Evolutionary conservation across 1,140 invertebrate species (phyloP).

Genomic region (Heliconius himera): DNA sequence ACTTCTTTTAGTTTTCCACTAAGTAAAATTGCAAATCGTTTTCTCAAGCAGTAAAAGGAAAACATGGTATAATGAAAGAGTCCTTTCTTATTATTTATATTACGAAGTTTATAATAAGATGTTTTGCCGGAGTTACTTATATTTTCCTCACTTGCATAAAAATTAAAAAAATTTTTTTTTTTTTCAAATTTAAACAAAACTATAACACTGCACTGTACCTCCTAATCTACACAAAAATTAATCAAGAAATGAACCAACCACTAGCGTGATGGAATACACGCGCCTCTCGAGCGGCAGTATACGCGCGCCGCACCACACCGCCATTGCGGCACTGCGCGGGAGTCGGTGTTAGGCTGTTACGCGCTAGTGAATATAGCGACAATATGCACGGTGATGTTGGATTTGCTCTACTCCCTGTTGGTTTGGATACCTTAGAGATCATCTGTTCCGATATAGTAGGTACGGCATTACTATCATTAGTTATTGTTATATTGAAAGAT

Average conservation of each 20-base stretch:
- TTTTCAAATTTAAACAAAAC: neutral
- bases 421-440: neutral
- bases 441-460: neutral
- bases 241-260: conserved; percentile 59
- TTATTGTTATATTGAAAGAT: neutral
- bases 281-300: conserved; percentile 71
- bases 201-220: neutral
- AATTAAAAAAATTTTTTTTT: neutral
- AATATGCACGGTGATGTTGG: conserved; percentile 34
- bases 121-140: neutral
- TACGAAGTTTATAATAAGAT: neutral
- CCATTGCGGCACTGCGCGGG: conserved; percentile 69
- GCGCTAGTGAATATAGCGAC: conserved; percentile 35
- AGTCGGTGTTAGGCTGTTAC: conserved; percentile 53
- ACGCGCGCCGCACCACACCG: conserved; percentile 78
- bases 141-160: neutral
- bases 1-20: neutral
- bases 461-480: neutral
- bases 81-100: neutral
- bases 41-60: neutral
- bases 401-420: conserved; percentile 31
- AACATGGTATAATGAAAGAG: neutral
- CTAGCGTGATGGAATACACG: conserved; percentile 73
- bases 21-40: neutral
- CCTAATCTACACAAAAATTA: neutral